Base-by-base conservation (phyloP, 2,797 vertebrate genomes). In the Luscinia megarhynchos region DNA sequence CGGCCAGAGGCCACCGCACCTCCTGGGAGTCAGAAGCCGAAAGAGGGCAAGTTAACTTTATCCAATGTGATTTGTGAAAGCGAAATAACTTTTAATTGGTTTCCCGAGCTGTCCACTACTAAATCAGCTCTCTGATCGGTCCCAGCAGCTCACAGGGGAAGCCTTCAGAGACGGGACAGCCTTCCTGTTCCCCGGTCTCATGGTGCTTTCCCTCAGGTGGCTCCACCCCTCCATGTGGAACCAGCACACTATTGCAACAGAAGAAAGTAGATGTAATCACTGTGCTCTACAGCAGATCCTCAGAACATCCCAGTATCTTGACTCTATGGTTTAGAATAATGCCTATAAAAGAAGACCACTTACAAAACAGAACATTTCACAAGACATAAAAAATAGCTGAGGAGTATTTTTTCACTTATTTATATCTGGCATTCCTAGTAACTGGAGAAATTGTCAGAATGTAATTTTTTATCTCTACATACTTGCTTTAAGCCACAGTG, bases 331-430 rank as follows among this genome's bases (percentile, higher is more conserved):
- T 93, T 81, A 75, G 84, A 94, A 75, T 72, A 94, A 87, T 72
- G 51, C 26, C 66, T 48, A 22, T 84, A 77, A 85, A 92, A 69
- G 59, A 82, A 73, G 84, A 84, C 50, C 36, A 83, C 18, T 89
- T 94, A 92, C 61, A 87, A 81, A 83, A 64, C 50, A 83, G 87
- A 79, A 62, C 50, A 91, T 66, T 87, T 83, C n/a, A 62, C 34
- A 84, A 66, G 76, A 93, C 58, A 78, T 75, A 66, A 95, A 77
- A 77, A 87, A n/a, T 27, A 85, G 46, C 51, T 57, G 43, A 70
- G 84, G 51, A 78, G 22, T 69, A 27, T 84, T 87, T 93, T 93
- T 91, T 78, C 26, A 54, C 50, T 84, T 84, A 72, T 72, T 87
- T 70, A 53, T 51, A 48, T 57, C 55, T 94, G 57, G 43, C 58